Evolutionary conservation across 53 echinoderm and acorn worm species (phyloP).

Genomic region (Actinopyga echinites): DNA sequence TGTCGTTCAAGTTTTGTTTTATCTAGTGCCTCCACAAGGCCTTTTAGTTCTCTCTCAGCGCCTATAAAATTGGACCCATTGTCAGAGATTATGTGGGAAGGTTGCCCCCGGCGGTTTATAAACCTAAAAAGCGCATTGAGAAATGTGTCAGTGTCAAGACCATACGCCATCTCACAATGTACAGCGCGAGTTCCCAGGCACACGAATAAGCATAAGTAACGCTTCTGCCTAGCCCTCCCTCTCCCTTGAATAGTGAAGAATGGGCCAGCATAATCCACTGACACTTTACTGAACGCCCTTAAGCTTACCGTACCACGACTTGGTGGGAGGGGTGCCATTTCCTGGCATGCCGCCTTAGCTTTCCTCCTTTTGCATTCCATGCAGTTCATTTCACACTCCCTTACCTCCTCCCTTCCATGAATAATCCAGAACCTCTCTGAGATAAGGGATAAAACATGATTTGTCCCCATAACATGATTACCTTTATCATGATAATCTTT

Average conservation of each 20-base stretch:
- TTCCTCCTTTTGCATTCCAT: not conserved
- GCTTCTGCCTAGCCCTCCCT: not conserved
- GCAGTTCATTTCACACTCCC: not conserved
- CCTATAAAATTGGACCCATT: constrained; percentile 20
- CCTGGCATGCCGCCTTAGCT: not conserved
- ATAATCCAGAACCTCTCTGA: constrained; percentile 40
- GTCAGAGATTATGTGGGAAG: not conserved
- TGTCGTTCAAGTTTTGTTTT: too few relatives aligned
- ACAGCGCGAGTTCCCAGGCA: constrained; percentile 15
- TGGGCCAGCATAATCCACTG: constrained; percentile 35
- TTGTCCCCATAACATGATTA: constrained; percentile 12
- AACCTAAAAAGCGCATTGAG: constrained; percentile 2
- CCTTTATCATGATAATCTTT: constrained; percentile 8
- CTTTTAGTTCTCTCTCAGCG: too few relatives aligned
- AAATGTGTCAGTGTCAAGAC: constrained; percentile 5
- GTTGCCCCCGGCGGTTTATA: not conserved
- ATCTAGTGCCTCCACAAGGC: too few relatives aligned
- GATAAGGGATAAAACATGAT: not conserved
- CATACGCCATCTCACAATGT: not conserved
- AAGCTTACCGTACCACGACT: not conserved
- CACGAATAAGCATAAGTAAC: constrained; percentile 31
- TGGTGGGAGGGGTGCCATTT: not conserved
- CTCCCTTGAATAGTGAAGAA: constrained; percentile 11
- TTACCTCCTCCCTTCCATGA: constrained; percentile 13
- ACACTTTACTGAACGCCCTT: constrained; percentile 1